Conservation (phyloP, 2,888 invertebrate genomes). For the Escarpia spicata region DNA sequence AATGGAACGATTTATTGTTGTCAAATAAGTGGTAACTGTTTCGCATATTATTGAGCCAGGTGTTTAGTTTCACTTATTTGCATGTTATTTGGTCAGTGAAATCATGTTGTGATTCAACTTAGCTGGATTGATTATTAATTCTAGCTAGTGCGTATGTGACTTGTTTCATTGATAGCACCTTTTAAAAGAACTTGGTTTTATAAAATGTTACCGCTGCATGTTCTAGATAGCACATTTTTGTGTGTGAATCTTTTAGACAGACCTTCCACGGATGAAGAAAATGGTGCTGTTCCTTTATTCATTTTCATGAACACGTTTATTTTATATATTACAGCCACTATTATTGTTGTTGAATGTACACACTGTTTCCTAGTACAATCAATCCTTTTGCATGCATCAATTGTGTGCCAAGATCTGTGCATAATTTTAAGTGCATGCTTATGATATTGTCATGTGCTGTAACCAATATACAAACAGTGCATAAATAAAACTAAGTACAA, state of each 20-base stretch:
- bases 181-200: background rate
- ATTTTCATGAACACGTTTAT: background rate
- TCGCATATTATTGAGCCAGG: background rate
- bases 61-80: background rate
- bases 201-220: background rate
- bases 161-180: background rate
- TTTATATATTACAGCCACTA: background rate
- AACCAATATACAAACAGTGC: background rate
- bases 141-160: background rate
- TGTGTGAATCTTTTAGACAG: background rate
- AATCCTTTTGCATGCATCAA: background rate
- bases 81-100: background rate
- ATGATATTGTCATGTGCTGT: background rate
- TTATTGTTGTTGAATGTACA: background rate
- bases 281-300: background rate
- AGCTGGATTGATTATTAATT: background rate
- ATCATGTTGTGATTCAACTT: background rate
- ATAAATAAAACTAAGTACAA: background rate
- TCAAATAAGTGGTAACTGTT: background rate
- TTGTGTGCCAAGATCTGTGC: no score
- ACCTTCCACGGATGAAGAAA: background rate
- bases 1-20: background rate
- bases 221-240: background rate
- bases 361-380: background rate
- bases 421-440: background rate